These are phyloP conservation scores for Tetragnatha montana DNA, from an alignment of 2,888 invertebrate genomes.

Conservation along the genomic window DNA sequence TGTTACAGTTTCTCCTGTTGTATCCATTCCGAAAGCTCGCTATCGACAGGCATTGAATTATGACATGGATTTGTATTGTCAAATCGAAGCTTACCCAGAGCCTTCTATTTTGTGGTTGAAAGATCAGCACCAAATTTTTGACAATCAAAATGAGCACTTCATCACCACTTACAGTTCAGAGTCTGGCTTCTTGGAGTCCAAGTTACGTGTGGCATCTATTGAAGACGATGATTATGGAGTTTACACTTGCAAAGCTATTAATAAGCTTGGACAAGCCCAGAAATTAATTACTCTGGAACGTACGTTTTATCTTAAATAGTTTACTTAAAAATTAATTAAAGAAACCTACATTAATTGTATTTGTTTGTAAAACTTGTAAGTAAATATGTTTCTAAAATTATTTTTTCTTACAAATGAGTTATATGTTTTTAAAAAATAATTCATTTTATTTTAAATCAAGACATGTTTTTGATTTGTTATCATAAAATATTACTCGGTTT, in stretches of 20 bases:
- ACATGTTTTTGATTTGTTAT: no score
- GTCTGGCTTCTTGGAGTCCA: slow-evolving; percentile 93
- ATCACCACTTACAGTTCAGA: slow-evolving; percentile 94
- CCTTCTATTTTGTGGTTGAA: slow-evolving; percentile 95
- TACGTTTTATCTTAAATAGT: slow-evolving; percentile 77
- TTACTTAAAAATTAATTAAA: neutral
- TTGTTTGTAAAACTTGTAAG: neutral
- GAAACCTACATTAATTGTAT: neutral
- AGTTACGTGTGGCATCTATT: slow-evolving; percentile 89
- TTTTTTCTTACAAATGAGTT: neutral
- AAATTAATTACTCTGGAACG: slow-evolving; percentile 88
- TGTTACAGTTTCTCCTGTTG: slow-evolving; percentile 83
- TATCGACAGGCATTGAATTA: slow-evolving; percentile 92
- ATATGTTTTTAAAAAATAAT: no score
- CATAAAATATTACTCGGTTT: no score
- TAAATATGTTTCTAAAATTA: neutral
- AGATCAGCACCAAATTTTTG: slow-evolving; percentile 85
- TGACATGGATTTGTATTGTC: slow-evolving; percentile 95
- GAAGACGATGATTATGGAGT: slow-evolving; percentile 92
- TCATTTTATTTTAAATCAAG: no score
- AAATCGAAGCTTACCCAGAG: slow-evolving; percentile 95
- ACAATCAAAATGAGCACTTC: slow-evolving; percentile 87
- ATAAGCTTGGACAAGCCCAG: slow-evolving; percentile 89
- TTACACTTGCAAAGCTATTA: slow-evolving; percentile 90
- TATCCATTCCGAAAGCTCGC: slow-evolving; percentile 84